Percentiles rank a stretch among this genome's conserved stretches.
These are phyloP conservation scores for Amphipyra tragopoginis DNA, from an alignment of 2,888 invertebrate genomes.

Conservation along the genomic window DNA sequence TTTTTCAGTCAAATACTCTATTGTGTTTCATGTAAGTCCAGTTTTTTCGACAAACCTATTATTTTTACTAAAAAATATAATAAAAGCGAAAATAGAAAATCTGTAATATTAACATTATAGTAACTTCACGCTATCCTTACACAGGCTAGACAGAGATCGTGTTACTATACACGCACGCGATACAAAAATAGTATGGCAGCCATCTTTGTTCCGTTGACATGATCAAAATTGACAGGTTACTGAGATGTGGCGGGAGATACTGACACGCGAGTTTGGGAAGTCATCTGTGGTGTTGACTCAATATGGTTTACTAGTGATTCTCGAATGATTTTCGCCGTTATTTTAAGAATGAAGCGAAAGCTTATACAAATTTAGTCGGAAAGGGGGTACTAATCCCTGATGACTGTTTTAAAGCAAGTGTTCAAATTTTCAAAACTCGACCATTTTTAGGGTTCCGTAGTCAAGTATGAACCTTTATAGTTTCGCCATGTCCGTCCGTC, in stretches of 20 bases:
- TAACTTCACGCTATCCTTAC: conserved; percentile 11
- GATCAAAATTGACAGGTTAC: conserved; percentile 50
- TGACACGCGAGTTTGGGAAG: conserved; percentile 48
- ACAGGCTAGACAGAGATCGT: conserved; percentile 29
- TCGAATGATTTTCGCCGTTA: not conserved
- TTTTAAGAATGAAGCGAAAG: too few relatives aligned
- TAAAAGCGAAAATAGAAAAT: not conserved
- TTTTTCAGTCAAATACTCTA: too few relatives aligned
- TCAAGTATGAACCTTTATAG: too few relatives aligned
- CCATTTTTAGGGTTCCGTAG: too few relatives aligned
- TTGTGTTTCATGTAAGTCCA: too few relatives aligned
- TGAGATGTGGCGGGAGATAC: conserved; percentile 33
- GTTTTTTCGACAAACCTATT: too few relatives aligned
- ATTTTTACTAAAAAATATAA: too few relatives aligned
- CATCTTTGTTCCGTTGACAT: conserved; percentile 46
- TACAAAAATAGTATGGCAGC: conserved; percentile 24
- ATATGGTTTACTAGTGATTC: conserved; percentile 5
- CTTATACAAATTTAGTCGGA: too few relatives aligned
- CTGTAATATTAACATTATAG: conserved; percentile 9
- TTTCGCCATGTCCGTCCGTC: too few relatives aligned
- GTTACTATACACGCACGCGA: conserved; percentile 39
- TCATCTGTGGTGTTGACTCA: conserved; percentile 30
- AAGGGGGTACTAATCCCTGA: too few relatives aligned
- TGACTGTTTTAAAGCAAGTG: too few relatives aligned
- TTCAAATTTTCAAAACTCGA: too few relatives aligned